Evolutionary conservation across 2,888 invertebrate species (phyloP).

Genomic region (Drosophila mayaguana): DNA sequence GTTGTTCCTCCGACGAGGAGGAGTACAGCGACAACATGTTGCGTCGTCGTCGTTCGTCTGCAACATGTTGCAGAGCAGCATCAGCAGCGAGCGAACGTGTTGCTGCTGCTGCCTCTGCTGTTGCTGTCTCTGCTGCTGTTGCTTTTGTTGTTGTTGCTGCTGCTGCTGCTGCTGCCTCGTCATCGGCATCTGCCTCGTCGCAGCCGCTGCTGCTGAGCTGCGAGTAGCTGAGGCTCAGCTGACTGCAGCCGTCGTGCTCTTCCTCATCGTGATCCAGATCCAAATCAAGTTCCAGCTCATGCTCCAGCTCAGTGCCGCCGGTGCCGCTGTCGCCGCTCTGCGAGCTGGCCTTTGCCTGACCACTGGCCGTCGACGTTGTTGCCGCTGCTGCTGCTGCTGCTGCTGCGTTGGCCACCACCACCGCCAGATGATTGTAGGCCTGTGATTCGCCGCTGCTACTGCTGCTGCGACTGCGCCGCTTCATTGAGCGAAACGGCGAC

Average conservation of each 20-base stretch:
- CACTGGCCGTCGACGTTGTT: constrained; percentile 26
- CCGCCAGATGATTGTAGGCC: constrained; percentile 56
- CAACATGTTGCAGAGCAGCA: constrained; percentile 46
- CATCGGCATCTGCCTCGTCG: constrained; percentile 61
- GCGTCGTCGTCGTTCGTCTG: constrained; percentile 50
- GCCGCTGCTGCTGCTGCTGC: constrained; percentile 25
- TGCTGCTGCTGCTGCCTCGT: constrained; percentile 30
- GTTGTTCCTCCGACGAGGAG: constrained; percentile 78
- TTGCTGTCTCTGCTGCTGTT: constrained; percentile 2
- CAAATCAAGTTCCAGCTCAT: constrained; percentile 75
- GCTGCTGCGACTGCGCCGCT: constrained; percentile 83
- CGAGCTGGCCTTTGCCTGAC: constrained; percentile 70
- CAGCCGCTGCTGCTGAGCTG: constrained; percentile 80
- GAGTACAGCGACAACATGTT: constrained; percentile 70
- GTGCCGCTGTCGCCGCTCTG: constrained; percentile 83
- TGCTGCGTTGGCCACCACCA: constrained; percentile 61
- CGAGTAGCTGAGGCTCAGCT: constrained; percentile 81
- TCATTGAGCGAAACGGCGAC: constrained; percentile 81
- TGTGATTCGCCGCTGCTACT: constrained; percentile 80
- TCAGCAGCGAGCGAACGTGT: constrained; percentile 8
- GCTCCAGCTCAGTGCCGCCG: constrained; percentile 82
- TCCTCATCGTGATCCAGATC: constrained; percentile 61
- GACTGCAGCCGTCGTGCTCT: constrained; percentile 73
- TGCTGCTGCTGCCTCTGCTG: constrained; percentile 14
- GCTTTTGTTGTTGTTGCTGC: constrained; percentile 28